phyloP scores from a whole-genome alignment of 1,140 invertebrate genomes.

The Drosophila lacteicornis region DNA sequence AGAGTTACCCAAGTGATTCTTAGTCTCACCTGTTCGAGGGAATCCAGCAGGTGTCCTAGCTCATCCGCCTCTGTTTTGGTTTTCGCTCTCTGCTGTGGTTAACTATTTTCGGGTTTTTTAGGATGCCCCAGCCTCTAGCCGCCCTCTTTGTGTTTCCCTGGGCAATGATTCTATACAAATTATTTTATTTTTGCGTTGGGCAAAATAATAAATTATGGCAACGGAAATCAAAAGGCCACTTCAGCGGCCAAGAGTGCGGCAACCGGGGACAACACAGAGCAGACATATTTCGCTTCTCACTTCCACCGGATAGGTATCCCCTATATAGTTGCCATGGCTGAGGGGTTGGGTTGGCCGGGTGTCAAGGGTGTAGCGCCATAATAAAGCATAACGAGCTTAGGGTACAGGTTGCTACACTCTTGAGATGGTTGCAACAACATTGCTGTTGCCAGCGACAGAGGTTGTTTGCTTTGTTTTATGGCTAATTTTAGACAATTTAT shows the following conservation, averaged over 20 bases:
- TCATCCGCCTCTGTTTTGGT: conserved; percentile 8
- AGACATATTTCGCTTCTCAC: conserved; percentile 27
- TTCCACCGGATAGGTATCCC: neutral
- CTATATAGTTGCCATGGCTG: conserved; percentile 43
- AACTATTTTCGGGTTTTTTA: conserved; percentile 63
- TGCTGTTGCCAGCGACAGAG: conserved; percentile 1
- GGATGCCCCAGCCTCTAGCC: conserved; percentile 3
- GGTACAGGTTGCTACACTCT: conserved; percentile 36
- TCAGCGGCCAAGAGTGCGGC: conserved; percentile 34
- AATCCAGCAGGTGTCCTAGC: conserved; percentile 1
- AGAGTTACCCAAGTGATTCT: neutral
- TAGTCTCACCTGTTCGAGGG: conserved; percentile 4
- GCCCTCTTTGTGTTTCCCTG: conserved; percentile 7
- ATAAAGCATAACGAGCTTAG: conserved; percentile 54
- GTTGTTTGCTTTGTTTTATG: conserved; percentile 68
- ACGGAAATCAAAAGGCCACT: conserved; percentile 72
- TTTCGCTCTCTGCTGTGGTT: conserved; percentile 33
- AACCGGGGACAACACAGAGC: conserved; percentile 26
- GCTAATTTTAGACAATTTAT: conserved; percentile 83
- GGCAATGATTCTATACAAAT: conserved; percentile 72
- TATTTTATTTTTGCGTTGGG: conserved; percentile 67
- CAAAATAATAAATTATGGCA: conserved; percentile 72
- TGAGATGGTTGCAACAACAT: conserved; percentile 34
- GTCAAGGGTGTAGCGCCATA: conserved; percentile 25
- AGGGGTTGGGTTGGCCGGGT: neutral